Evolutionary conservation across 92 coral and sea anemone species (phyloP).

Genomic region (Porites evermanni): DNA sequence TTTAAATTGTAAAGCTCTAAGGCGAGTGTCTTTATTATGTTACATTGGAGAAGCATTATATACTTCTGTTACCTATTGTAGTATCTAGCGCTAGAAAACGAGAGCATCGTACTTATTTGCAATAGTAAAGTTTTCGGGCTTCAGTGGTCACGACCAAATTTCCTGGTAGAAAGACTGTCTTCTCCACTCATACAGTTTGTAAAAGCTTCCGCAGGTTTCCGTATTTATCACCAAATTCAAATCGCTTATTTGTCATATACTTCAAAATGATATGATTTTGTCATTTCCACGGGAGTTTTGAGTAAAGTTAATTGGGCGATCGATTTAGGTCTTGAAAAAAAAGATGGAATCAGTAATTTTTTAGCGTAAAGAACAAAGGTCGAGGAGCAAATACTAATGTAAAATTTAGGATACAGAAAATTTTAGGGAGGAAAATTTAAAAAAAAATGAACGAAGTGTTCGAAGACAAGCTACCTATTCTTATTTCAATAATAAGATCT

Average conservation of each 20-base stretch:
- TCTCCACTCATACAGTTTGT: neutral
- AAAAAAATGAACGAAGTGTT: neutral
- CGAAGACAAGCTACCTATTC: neutral
- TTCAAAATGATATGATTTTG: neutral
- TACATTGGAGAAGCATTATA: neutral
- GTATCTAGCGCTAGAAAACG: no score
- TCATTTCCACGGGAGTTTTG: conserved; percentile 6
- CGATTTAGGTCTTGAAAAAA: neutral
- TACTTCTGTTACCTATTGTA: no score
- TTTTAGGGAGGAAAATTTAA: neutral
- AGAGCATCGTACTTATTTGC: no score
- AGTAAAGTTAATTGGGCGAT: neutral
- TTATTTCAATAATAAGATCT: neutral
- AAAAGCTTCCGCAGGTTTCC: neutral
- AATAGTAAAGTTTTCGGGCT: no score
- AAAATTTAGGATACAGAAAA: neutral
- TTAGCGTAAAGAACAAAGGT: neutral
- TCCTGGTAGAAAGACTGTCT: no score
- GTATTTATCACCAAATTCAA: neutral
- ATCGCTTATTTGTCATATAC: neutral
- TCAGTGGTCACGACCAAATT: no score
- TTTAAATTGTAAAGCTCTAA: conserved; percentile 14
- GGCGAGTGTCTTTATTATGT: conserved; percentile 26
- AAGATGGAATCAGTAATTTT: neutral
- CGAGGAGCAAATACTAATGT: no score